Conservation (phyloP, 2,888 invertebrate genomes). For the Pseudeuparius sepicola region DNA sequence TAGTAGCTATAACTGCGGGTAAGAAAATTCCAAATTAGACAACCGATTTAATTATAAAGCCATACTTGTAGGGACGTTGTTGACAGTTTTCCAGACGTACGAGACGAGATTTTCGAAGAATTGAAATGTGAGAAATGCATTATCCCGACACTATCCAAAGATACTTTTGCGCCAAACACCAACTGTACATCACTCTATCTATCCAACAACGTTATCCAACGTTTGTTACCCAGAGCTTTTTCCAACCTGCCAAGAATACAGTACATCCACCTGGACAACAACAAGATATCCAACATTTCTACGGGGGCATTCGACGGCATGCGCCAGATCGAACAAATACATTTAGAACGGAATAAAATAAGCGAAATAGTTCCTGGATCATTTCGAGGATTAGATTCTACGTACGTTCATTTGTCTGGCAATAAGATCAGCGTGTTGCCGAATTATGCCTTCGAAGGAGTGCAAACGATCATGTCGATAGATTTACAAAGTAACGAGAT, state of each 20-base stretch:
- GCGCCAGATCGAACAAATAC: conserved; percentile 31
- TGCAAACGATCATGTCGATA: conserved; percentile 28
- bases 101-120: conserved; percentile 31
- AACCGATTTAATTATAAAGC: too few relatives aligned
- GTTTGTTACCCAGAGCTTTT: conserved; percentile 29
- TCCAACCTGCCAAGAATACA: conserved; percentile 26
- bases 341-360: conserved; percentile 31
- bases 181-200: conserved; percentile 29
- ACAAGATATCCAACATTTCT: conserved; percentile 28
- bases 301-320: conserved; percentile 32
- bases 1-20: too few relatives aligned
- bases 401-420: conserved; percentile 27
- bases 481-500: conserved; percentile 33
- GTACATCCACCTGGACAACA: conserved; percentile 30
- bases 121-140: conserved; percentile 31
- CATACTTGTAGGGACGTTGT: conserved; percentile 30
- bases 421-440: conserved; percentile 30
- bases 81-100: conserved; percentile 29
- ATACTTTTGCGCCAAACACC: conserved; percentile 31
- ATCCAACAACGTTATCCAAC: conserved; percentile 28
- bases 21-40: too few relatives aligned
- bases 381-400: conserved; percentile 29
- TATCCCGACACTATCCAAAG: conserved; percentile 28
- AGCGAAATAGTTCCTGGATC: conserved; percentile 27
- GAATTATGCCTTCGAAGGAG: conserved; percentile 28